phyloP scores from a whole-genome alignment of 2,888 invertebrate species.

The Drosophila colorata region DNA sequence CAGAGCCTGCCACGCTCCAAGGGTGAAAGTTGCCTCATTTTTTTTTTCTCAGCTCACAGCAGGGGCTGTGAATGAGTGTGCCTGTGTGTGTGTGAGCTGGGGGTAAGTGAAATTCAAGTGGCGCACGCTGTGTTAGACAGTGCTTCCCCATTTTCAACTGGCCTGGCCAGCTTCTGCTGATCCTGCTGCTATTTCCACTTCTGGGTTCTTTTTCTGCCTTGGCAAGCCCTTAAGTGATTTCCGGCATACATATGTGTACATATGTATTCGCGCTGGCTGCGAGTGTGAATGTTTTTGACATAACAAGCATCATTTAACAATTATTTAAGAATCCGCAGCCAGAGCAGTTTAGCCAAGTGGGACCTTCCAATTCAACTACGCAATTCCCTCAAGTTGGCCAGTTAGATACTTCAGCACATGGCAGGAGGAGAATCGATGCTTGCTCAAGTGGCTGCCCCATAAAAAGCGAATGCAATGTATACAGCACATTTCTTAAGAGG shows the following conservation, averaged over 20 bases:
- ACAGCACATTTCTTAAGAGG: slow-evolving; percentile 36
- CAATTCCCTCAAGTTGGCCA: slow-evolving; percentile 61
- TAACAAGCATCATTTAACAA: slow-evolving; percentile 81
- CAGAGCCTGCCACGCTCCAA: slow-evolving; percentile 30
- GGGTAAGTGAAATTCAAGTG: slow-evolving; percentile 79
- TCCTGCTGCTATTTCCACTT: slow-evolving; percentile 22
- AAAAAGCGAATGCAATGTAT: slow-evolving; percentile 31
- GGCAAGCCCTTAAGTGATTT: slow-evolving; percentile 69
- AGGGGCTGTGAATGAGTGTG: slow-evolving; percentile 18
- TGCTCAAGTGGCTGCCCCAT: slow-evolving; percentile 11
- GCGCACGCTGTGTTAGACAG: slow-evolving; percentile 74
- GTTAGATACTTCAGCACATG: slow-evolving; percentile 30
- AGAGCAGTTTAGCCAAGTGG: slow-evolving; percentile 43
- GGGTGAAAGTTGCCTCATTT: slow-evolving; percentile 75
- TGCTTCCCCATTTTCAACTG: slow-evolving; percentile 58
- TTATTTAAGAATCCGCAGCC: slow-evolving; percentile 70
- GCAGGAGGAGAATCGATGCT: not conserved
- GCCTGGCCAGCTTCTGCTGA: slow-evolving; percentile 32
- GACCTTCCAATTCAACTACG: slow-evolving; percentile 54
- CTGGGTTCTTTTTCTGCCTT: slow-evolving; percentile 21
- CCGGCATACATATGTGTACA: slow-evolving; percentile 23
- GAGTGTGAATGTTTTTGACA: slow-evolving; percentile 71
- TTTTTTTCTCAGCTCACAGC: slow-evolving; percentile 30
- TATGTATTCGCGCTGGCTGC: slow-evolving; percentile 22
- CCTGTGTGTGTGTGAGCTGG: slow-evolving; percentile 25